Percentiles rank a stretch among this genome's conserved stretches.
Evolutionary conservation across 2,113 vertebrate genomes (phyloP).

Genomic region (Planiliza haematocheilus): DNA sequence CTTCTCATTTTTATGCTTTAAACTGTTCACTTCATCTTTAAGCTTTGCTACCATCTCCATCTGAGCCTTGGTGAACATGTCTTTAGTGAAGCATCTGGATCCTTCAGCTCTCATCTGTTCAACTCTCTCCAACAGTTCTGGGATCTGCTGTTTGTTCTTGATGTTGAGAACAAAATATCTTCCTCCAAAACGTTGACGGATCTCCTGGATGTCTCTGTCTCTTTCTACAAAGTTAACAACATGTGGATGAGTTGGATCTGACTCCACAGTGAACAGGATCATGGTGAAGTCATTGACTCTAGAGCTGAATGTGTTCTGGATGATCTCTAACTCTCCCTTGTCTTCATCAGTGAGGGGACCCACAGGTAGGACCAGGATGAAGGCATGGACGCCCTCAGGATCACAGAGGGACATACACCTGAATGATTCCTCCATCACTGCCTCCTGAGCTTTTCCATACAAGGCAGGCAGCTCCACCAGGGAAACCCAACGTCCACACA

Average conservation of each 20-base stretch:
- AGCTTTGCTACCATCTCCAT: background rate
- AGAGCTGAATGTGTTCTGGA: constrained; percentile 25
- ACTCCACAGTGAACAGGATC: constrained; percentile 24
- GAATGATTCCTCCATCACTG: background rate
- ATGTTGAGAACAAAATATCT: constrained; percentile 9
- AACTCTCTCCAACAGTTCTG: constrained; percentile 7
- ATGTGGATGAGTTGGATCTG: background rate
- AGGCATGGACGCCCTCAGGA: background rate
- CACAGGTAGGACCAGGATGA: background rate
- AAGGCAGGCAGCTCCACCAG: background rate
- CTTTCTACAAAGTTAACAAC: background rate
- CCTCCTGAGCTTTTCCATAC: background rate
- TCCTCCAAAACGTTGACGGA: constrained; percentile 4
- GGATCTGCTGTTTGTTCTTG: constrained; percentile 4
- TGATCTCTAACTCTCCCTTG: constrained; percentile 7
- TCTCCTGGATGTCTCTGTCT: constrained; percentile 27
- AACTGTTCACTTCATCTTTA: background rate
- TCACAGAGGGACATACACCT: no score
- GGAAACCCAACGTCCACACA: background rate
- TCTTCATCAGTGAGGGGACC: constrained; percentile 1
- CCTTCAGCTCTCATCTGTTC: background rate
- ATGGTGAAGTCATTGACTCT: constrained; percentile 36
- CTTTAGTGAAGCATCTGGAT: constrained; percentile 12
- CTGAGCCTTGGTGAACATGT: constrained; percentile 3
- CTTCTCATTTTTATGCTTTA: background rate